Conservation (phyloP, 2,797 vertebrate genomes). For the Clarias laeviceps region DNA sequence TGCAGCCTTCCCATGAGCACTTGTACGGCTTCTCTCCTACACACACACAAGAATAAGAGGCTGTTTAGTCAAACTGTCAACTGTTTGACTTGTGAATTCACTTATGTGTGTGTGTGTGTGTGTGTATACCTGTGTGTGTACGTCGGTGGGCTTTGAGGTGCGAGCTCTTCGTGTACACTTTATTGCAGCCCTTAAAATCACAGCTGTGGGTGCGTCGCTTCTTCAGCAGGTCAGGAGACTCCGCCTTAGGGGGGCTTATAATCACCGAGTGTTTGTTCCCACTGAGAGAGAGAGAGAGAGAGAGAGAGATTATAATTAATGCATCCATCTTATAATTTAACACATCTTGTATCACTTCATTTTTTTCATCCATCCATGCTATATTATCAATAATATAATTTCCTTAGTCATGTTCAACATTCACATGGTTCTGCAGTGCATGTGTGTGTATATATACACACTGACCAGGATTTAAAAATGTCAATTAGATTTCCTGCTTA, state of each 20-base stretch:
- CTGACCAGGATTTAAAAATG: no score
- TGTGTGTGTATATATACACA: no score
- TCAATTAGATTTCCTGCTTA: no score
- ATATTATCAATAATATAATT: no score
- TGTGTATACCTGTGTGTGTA: constrained; percentile 89
- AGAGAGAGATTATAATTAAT: not conserved
- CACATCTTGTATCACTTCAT: not conserved
- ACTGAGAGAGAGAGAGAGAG: constrained; percentile 65
- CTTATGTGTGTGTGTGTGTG: constrained; percentile 5
- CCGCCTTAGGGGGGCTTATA: constrained; percentile 83
- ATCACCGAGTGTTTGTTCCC: constrained; percentile 90
- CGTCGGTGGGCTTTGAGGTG: constrained; percentile 97
- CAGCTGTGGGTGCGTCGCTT: constrained; percentile 95
- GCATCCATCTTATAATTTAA: not conserved
- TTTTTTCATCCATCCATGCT: not conserved
- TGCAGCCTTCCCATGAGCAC: constrained; percentile 98
- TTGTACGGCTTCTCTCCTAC: constrained; percentile 97
- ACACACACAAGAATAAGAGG: constrained; percentile 26
- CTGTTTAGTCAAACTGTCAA: not conserved
- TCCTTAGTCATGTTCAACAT: no score
- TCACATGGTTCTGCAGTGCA: no score
- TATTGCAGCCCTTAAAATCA: constrained; percentile 94
- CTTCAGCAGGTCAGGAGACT: constrained; percentile 90
- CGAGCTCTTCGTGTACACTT: constrained; percentile 99
- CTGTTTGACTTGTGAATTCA: not conserved